These are phyloP conservation scores for Eupsilia transversa DNA, from an alignment of 2,888 invertebrate genomes.

Conservation along the genomic window DNA sequence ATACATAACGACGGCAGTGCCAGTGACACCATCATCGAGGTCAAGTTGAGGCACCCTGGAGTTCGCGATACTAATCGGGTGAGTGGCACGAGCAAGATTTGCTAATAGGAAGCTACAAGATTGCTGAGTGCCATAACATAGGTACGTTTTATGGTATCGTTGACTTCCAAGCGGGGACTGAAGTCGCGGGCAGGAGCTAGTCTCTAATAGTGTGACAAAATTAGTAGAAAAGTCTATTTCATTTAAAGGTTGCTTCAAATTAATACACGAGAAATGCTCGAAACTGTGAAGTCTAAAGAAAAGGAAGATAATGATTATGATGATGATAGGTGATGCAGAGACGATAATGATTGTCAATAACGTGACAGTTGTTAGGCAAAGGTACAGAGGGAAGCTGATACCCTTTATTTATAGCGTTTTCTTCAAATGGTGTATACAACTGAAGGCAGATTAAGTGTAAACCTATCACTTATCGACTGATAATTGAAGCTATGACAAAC, in stretches of 20 bases:
- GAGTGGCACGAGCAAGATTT: slow-evolving; percentile 15
- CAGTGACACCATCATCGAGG: slow-evolving; percentile 97
- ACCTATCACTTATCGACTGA: not conserved
- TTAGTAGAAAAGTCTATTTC: not conserved
- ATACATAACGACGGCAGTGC: slow-evolving; percentile 96
- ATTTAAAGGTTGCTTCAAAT: not conserved
- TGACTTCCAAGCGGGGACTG: not conserved
- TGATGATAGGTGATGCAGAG: not conserved
- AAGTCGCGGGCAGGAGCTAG: not conserved
- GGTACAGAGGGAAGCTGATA: not conserved
- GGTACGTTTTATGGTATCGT: not conserved
- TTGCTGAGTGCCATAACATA: not conserved
- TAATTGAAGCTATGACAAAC: not conserved
- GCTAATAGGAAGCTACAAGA: not conserved
- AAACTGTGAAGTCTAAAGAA: not conserved
- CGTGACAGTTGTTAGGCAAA: not conserved
- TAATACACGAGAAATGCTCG: not conserved
- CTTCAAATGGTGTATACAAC: not conserved
- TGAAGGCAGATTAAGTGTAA: not conserved
- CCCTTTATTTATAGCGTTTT: no score
- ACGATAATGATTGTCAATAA: not conserved
- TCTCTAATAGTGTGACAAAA: not conserved
- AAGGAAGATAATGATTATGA: not conserved
- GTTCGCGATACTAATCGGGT: slow-evolving; percentile 95
- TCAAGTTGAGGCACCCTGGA: slow-evolving; percentile 96